A percentile compares a stretch with the other conserved stretches of the same genome.
Conservation (phyloP, 30 jellyfish, hydroid and myxozoan species). For the Aurelia aurita region DNA sequence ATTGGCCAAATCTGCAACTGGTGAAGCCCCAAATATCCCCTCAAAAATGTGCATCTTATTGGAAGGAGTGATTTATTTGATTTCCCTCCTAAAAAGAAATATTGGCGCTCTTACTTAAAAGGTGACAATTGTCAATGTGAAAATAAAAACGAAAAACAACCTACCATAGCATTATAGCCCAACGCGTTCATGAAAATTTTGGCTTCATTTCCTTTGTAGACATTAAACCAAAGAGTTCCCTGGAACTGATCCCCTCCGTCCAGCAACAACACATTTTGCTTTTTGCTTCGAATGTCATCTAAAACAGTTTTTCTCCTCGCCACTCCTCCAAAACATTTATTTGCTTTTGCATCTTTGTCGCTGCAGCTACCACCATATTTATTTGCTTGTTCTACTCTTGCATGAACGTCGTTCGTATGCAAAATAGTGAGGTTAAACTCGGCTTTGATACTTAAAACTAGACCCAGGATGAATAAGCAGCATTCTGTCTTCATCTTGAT, state of each 20-base stretch:
- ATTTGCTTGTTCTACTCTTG: conserved; percentile 86
- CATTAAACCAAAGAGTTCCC: conserved; percentile 97
- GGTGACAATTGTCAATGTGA: too few species aligned
- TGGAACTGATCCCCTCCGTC: conserved; percentile 99
- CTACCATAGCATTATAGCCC: conserved; percentile 95
- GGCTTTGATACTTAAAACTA: conserved; percentile 1
- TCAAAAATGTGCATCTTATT: too few species aligned
- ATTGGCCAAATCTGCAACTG: too few species aligned
- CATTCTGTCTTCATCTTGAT: too few species aligned
- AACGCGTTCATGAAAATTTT: conserved; percentile 79
- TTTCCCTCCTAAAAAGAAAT: too few species aligned
- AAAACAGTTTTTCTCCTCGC: conserved; percentile 92
- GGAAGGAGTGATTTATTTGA: too few species aligned
- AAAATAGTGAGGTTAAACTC: conserved; percentile 73
- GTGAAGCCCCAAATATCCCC: too few species aligned
- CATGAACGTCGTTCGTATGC: conserved; percentile 98
- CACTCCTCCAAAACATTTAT: conserved; percentile 96
- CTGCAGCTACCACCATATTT: conserved; percentile 86
- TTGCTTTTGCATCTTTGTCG: conserved; percentile 41
- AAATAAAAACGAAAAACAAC: not conserved
- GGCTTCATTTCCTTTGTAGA: conserved; percentile 91
- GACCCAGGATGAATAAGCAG: too few species aligned
- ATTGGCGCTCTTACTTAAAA: too few species aligned
- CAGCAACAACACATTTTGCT: conserved; percentile 60
- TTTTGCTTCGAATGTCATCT: conserved; percentile 56